Evolutionary conservation across 2,797 vertebrate species (phyloP).

Genomic region (Botia kubotai): DNA sequence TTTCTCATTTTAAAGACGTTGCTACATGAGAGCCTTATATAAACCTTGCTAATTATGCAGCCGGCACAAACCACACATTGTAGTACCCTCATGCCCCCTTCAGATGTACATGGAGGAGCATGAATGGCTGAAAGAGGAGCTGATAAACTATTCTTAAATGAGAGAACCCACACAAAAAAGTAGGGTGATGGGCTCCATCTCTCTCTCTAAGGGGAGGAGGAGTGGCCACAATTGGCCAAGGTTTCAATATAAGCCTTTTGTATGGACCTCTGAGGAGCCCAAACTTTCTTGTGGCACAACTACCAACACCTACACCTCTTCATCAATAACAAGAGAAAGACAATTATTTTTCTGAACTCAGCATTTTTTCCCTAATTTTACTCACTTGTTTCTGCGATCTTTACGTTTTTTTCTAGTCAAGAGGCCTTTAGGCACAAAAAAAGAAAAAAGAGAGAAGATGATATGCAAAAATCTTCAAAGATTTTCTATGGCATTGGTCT

Average conservation of each 20-base stretch:
- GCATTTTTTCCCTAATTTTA: constrained; percentile 44
- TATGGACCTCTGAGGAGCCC: constrained; percentile 74
- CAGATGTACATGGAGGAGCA: constrained; percentile 31
- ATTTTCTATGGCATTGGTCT: constrained; percentile 87
- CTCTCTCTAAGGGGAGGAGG: constrained; percentile 72
- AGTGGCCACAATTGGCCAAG: constrained; percentile 75
- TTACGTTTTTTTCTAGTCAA: constrained; percentile 73
- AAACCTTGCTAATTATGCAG: neutral
- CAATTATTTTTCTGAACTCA: constrained; percentile 10
- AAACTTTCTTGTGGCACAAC: constrained; percentile 78
- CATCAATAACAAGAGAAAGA: constrained; percentile 51
- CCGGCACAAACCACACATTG: neutral
- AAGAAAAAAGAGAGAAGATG: constrained; percentile 84
- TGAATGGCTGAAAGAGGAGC: constrained; percentile 28
- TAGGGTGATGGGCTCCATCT: constrained; percentile 73
- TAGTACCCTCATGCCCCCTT: neutral
- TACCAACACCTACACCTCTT: constrained; percentile 63
- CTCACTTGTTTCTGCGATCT: constrained; percentile 5
- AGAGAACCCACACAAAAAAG: constrained; percentile 65
- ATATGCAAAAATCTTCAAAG: constrained; percentile 63
- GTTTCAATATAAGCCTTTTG: constrained; percentile 82
- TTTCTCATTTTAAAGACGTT: neutral
- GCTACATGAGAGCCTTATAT: neutral
- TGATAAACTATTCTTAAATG: constrained; percentile 60
- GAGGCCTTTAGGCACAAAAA: constrained; percentile 70